phyloP scores from a whole-genome alignment of 2,888 invertebrate species.

The Ferdinandea cuprea region DNA sequence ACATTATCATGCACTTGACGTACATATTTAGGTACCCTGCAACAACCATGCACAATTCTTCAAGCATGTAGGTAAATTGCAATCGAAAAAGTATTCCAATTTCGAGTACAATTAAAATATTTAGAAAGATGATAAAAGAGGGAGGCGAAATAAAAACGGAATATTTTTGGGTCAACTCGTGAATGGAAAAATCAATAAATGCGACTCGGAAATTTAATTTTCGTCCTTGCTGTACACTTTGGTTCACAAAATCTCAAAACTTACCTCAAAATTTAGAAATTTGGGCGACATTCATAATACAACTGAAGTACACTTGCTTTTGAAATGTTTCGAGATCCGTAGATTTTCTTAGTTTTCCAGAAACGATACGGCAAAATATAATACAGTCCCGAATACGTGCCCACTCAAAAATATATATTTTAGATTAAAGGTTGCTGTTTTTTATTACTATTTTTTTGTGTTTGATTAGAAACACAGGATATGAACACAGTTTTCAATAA shows the following conservation, averaged over 20 bases:
- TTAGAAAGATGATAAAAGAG: constrained; percentile 23
- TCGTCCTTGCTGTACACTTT: constrained; percentile 6
- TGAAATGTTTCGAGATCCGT: constrained; percentile 24
- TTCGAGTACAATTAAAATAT: background rate
- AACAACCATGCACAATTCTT: too few species aligned
- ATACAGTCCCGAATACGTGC: constrained; percentile 20
- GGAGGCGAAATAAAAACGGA: constrained; percentile 42
- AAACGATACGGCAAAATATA: constrained; percentile 33
- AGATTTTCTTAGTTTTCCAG: constrained; percentile 6
- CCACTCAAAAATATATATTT: constrained; percentile 29
- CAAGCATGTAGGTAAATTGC: too few species aligned
- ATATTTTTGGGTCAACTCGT: constrained; percentile 62
- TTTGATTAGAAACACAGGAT: constrained; percentile 56
- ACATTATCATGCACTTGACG: background rate
- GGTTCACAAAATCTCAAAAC: constrained; percentile 75
- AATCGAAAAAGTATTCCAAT: background rate
- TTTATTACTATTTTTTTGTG: constrained; percentile 23
- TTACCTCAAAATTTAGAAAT: constrained; percentile 92
- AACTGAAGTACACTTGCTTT: constrained; percentile 53
- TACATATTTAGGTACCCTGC: background rate
- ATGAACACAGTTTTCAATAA: constrained; percentile 47
- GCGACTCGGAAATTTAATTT: constrained; percentile 49
- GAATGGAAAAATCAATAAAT: constrained; percentile 72
- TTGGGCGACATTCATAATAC: constrained; percentile 95
- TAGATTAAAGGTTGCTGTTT: constrained; percentile 31